phyloP scores from a whole-genome alignment of 1,140 invertebrate genomes.

The Lysiphlebus fabarum region DNA sequence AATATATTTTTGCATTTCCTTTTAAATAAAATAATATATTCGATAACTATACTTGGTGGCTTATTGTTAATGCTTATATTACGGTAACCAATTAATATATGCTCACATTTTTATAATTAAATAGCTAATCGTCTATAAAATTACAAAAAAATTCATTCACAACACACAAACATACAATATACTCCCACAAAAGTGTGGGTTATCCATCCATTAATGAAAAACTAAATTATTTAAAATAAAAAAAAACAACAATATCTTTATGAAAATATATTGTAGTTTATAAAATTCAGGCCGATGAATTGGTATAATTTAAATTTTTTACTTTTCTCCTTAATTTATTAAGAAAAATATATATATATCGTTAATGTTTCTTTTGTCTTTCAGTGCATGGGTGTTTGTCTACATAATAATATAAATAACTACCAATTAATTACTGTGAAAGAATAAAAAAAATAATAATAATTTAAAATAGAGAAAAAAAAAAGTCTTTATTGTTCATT shows the following conservation, averaged over 20 bases:
- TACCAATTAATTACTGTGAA: background rate
- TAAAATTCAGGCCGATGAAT: too few relatives aligned
- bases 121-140: conserved; percentile 55
- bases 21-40: too few relatives aligned
- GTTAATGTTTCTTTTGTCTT: conserved; percentile 10
- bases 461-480: conserved; percentile 21
- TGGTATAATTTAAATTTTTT: too few relatives aligned
- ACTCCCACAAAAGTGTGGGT: conserved; percentile 46
- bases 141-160: conserved; percentile 30
- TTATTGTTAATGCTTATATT: conserved; percentile 49
- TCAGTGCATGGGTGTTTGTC: background rate
- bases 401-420: too few relatives aligned
- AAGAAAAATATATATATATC: too few relatives aligned
- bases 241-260: too few relatives aligned
- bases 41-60: conserved; percentile 28
- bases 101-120: conserved; percentile 57
- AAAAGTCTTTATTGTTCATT: conserved; percentile 28
- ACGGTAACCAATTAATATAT: conserved; percentile 56
- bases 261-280: too few relatives aligned
- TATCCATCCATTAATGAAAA: background rate
- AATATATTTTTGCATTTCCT: too few relatives aligned
- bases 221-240: too few relatives aligned
- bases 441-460: conserved; percentile 11
- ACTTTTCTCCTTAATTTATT: too few relatives aligned
- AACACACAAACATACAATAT: conserved; percentile 43